Percentiles rank a stretch among this genome's conserved stretches.
Conservation (phyloP, 2,797 vertebrate species). For the Centropyge bicolor region DNA sequence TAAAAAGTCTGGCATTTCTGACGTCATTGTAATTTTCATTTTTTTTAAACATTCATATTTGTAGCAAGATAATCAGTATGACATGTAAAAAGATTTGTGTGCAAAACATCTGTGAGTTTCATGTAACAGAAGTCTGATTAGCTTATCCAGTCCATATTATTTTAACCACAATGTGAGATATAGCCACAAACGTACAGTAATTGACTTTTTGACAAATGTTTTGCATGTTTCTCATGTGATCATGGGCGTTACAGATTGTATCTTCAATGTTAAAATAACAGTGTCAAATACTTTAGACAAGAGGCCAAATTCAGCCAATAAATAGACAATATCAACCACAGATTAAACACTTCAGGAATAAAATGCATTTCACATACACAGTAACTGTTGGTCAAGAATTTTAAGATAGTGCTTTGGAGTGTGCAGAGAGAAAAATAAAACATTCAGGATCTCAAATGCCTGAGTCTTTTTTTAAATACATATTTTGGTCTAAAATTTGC, state of each 20-base stretch:
- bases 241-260: background rate
- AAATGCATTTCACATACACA: conserved; percentile 54
- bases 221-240: background rate
- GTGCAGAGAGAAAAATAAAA: conserved; percentile 61
- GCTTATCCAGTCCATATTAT: background rate
- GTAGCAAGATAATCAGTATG: conserved; percentile 9
- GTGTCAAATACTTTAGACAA: conserved; percentile 43
- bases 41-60: conserved; percentile 45
- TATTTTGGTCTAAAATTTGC: conserved; percentile 55
- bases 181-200: background rate
- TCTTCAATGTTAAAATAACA: conserved; percentile 7
- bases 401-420: conserved; percentile 65
- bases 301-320: conserved; percentile 62
- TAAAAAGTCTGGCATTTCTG: conserved; percentile 36
- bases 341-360: conserved; percentile 50
- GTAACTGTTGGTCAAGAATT: conserved; percentile 44
- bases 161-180: conserved; percentile 28
- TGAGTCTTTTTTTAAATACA: conserved; percentile 53
- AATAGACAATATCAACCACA: conserved; percentile 62
- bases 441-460: conserved; percentile 47
- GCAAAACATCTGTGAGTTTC: conserved; percentile 62
- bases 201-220: conserved; percentile 10
- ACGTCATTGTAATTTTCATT: conserved; percentile 17
- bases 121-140: conserved; percentile 26
- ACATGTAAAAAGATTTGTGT: conserved; percentile 21